Evolutionary conservation across 2,113 vertebrate genomes (phyloP).

Genomic region (Ophthalmolycus amberensis): DNA sequence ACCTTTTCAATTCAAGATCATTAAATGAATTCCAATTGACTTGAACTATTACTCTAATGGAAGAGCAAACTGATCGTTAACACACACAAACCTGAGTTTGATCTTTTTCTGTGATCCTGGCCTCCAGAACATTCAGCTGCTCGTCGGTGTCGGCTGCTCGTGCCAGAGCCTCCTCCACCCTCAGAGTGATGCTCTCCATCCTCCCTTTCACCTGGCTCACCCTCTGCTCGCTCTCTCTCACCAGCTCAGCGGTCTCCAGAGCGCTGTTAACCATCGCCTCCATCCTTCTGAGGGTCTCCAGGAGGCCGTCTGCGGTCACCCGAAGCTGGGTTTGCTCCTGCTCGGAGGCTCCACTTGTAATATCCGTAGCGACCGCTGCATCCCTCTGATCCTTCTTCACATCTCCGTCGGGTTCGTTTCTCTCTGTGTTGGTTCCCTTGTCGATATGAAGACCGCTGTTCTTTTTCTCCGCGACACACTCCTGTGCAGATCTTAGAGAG

Average conservation of each 20-base stretch:
- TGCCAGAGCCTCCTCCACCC: constrained; percentile 73
- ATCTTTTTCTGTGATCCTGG: constrained; percentile 29
- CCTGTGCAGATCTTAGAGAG: constrained; percentile 62
- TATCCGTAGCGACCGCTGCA: constrained; percentile 66
- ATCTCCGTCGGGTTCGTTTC: constrained; percentile 22
- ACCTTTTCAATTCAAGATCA: background rate
- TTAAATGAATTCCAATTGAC: background rate
- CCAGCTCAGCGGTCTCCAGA: constrained; percentile 64
- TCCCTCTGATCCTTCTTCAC: constrained; percentile 63
- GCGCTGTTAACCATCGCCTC: constrained; percentile 71
- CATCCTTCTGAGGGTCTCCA: constrained; percentile 72
- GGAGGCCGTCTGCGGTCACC: constrained; percentile 54
- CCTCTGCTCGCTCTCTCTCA: constrained; percentile 73
- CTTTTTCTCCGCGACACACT: constrained; percentile 35
- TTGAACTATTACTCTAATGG: background rate
- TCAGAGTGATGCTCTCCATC: constrained; percentile 76
- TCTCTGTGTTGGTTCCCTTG: constrained; percentile 59
- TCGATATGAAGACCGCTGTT: constrained; percentile 34
- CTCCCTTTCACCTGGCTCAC: constrained; percentile 71
- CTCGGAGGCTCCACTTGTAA: constrained; percentile 39
- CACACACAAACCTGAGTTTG: constrained; percentile 64
- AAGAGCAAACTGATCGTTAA: background rate
- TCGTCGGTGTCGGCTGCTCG: constrained; percentile 55
- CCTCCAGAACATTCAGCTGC: constrained; percentile 67
- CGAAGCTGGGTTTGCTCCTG: constrained; percentile 27